A percentile compares a stretch with the other conserved stretches of the same genome.
Conservation (phyloP, 2,113 vertebrate genomes). For the Malurus melanocephalus region DNA sequence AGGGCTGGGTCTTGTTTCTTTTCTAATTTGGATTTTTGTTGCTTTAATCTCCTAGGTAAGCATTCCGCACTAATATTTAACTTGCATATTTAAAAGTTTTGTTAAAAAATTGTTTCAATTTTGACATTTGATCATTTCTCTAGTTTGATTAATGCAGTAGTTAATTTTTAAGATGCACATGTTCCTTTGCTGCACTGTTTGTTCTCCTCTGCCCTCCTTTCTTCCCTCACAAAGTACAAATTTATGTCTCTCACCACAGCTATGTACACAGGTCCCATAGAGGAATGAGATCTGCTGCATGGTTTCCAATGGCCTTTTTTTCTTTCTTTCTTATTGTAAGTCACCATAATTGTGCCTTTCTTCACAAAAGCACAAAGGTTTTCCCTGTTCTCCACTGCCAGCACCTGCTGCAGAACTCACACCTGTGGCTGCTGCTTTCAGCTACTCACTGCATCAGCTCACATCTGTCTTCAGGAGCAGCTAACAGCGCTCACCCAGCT, state of each 20-base stretch:
- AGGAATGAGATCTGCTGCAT: neutral
- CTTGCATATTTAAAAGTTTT: neutral
- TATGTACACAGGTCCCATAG: neutral
- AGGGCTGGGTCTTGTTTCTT: neutral
- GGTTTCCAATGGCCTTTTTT: neutral
- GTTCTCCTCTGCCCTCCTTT: neutral
- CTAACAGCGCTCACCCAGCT: rapidly evolving
- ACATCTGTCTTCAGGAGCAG: rapidly evolving
- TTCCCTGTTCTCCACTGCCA: neutral
- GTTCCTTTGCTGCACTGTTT: neutral
- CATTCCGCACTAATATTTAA: neutral
- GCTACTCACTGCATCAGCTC: neutral
- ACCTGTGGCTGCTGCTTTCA: neutral
- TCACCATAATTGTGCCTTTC: neutral
- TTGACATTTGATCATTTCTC: neutral
- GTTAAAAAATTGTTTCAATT: neutral
- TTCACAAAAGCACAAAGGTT: neutral
- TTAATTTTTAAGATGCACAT: neutral
- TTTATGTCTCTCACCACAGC: neutral
- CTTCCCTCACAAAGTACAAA: neutral
- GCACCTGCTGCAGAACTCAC: neutral
- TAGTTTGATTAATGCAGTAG: neutral
- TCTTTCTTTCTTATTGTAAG: neutral
- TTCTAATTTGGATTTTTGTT: neutral
- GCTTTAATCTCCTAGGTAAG: neutral